phyloP scores from a whole-genome alignment of 2,797 vertebrate species.

The Ispidina lecontei region DNA sequence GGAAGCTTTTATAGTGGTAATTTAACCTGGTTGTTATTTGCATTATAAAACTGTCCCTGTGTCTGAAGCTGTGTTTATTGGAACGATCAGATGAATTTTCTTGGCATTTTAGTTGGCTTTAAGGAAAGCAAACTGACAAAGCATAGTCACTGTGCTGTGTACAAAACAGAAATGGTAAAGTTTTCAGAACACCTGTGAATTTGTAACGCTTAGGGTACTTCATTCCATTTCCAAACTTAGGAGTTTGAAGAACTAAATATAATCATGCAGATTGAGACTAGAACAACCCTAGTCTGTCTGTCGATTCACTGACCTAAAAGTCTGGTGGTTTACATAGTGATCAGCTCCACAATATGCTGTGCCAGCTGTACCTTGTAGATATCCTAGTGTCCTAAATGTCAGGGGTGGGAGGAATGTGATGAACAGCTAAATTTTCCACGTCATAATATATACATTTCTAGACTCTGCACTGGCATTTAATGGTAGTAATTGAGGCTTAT shows the following conservation, averaged over 20 bases:
- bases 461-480: background rate
- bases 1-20: constrained; percentile 34
- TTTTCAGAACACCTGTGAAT: background rate
- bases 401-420: background rate
- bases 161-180: background rate
- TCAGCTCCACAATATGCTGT: background rate
- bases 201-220: background rate
- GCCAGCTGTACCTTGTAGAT: background rate
- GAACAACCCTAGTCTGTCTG: background rate
- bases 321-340: background rate
- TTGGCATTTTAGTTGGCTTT: constrained; percentile 21
- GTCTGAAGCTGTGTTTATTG: constrained; percentile 11
- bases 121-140: constrained; percentile 21
- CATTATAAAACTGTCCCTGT: constrained; percentile 6
- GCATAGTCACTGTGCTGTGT: background rate
- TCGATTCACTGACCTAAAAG: background rate
- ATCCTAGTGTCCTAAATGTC: background rate
- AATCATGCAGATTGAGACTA: background rate
- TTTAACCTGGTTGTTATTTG: constrained; percentile 51
- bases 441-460: background rate
- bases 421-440: background rate
- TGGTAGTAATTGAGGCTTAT: background rate
- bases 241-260: background rate
- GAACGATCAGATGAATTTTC: constrained; percentile 32
- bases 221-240: background rate